Conservation (phyloP, 1,140 invertebrate species). For the Calosoma granatense region DNA sequence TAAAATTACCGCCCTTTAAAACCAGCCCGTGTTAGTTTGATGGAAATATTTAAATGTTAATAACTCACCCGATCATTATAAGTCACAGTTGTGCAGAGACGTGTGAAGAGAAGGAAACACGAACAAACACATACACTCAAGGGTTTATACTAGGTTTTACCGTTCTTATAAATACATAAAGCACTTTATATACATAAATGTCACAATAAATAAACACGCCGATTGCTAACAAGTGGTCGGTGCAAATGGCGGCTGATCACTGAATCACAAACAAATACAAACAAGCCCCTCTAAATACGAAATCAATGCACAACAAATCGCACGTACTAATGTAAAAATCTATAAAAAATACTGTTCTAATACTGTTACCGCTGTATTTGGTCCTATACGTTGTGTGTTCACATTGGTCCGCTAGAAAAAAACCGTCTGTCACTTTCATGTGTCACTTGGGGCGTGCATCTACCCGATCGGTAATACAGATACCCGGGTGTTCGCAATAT, state of each 20-base stretch:
- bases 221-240: slow-evolving; percentile 21
- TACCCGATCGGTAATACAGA: slow-evolving; percentile 13
- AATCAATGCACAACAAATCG: slow-evolving; percentile 13
- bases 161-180: background rate
- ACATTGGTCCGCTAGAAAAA: slow-evolving; percentile 21
- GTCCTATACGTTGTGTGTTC: slow-evolving; percentile 13
- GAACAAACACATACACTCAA: background rate
- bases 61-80: slow-evolving; percentile 14
- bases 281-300: slow-evolving; percentile 11
- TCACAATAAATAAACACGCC: slow-evolving; percentile 20
- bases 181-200: slow-evolving; percentile 10
- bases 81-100: background rate
- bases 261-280: slow-evolving; percentile 15
- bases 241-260: slow-evolving; percentile 19
- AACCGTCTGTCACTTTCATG: slow-evolving; percentile 19
- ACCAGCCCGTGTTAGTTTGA: background rate
- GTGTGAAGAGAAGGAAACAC: background rate
- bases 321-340: slow-evolving; percentile 13
- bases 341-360: slow-evolving; percentile 20
- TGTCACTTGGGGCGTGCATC: slow-evolving; percentile 17
- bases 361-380: slow-evolving; percentile 17
- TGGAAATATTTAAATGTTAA: background rate
- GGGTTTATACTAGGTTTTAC: background rate
- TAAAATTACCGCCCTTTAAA: too few species aligned
- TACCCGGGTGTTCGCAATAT: too few species aligned